A percentile compares a stretch with the other conserved stretches of the same genome.
phyloP scores from a whole-genome alignment of 2,113 vertebrate genomes.

The Steatornis caripensis region DNA sequence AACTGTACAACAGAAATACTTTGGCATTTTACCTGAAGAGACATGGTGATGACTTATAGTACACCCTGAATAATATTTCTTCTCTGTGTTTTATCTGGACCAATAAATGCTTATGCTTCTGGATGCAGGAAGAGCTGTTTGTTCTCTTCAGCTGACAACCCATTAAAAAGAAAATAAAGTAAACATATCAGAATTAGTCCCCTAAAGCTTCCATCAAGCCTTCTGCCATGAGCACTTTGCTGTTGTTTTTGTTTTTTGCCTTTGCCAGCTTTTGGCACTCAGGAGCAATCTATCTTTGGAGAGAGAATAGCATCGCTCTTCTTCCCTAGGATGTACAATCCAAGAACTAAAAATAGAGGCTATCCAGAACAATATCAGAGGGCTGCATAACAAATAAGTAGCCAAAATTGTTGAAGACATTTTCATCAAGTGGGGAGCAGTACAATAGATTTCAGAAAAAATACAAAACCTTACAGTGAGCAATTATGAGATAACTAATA shows the following conservation, averaged over 20 bases:
- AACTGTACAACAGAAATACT: constrained; percentile 37
- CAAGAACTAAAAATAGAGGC: constrained; percentile 34
- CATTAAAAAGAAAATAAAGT: constrained; percentile 77
- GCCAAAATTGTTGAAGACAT: not conserved
- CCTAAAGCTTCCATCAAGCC: constrained; percentile 67
- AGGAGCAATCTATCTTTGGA: constrained; percentile 44
- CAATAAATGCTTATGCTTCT: constrained; percentile 71
- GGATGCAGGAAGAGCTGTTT: constrained; percentile 72
- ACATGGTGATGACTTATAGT: constrained; percentile 68
- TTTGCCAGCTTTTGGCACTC: constrained; percentile 33
- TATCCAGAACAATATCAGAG: not conserved
- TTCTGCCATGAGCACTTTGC: constrained; percentile 50
- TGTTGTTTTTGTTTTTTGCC: constrained; percentile 34
- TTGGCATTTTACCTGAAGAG: constrained; percentile 61
- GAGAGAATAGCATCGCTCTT: not conserved
- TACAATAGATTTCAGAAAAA: not conserved
- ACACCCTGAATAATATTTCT: constrained; percentile 66
- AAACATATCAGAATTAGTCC: constrained; percentile 68
- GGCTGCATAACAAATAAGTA: not conserved
- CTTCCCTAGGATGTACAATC: not conserved
- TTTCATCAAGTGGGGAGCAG: not conserved
- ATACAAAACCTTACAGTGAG: not conserved
- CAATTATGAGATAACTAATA: not conserved
- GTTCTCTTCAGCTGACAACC: constrained; percentile 74
- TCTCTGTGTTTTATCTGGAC: constrained; percentile 71